Evolutionary conservation across 2,797 vertebrate species (phyloP).

Genomic region (Leucoraja ocellata): DNA sequence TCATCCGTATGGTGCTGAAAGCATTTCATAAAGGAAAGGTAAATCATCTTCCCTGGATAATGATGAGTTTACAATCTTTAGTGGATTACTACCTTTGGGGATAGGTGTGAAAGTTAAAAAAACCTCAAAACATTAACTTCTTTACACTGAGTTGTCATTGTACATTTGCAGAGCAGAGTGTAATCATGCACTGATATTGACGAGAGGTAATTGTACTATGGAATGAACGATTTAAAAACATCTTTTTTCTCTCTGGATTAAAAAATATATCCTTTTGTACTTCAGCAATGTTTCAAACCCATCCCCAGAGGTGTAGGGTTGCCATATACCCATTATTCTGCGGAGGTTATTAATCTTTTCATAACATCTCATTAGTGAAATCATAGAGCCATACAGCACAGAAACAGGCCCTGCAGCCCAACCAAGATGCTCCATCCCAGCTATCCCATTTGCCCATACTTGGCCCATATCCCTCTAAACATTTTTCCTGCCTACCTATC

Average conservation of each 20-base stretch:
- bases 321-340: not conserved
- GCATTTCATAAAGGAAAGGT: slow-evolving; percentile 39
- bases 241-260: not conserved
- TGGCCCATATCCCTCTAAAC: too few species aligned
- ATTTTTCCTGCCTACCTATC: too few species aligned
- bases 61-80: not conserved
- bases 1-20: slow-evolving; percentile 37
- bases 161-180: not conserved
- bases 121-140: not conserved
- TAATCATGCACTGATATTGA: too few species aligned
- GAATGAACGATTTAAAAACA: not conserved
- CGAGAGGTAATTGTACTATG: not conserved
- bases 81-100: not conserved
- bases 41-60: not conserved
- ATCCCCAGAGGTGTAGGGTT: not conserved
- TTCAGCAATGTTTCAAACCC: not conserved
- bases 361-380: not conserved
- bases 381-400: too few species aligned
- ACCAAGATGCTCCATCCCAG: too few species aligned
- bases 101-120: not conserved
- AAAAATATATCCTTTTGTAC: not conserved
- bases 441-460: too few species aligned
- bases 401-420: too few species aligned
- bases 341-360: not conserved
- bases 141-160: not conserved